Evolutionary conservation across 2,797 vertebrate genomes (phyloP).

Genomic region (Clarias fuscus): DNA sequence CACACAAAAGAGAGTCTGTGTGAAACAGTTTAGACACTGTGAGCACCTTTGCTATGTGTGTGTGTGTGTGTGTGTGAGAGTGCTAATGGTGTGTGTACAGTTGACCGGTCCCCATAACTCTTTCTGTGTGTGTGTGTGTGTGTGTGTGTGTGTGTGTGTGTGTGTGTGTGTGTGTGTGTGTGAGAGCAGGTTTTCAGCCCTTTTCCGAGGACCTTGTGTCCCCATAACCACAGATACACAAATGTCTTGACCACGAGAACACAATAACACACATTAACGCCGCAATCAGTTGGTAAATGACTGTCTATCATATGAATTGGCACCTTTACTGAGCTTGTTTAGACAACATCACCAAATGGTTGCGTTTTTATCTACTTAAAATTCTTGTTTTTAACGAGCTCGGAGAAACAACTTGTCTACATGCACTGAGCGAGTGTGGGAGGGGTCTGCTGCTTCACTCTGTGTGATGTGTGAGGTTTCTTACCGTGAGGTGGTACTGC

Average conservation of each 20-base stretch:
- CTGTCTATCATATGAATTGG: too few relatives aligned
- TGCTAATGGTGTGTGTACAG: not conserved
- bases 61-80: not conserved
- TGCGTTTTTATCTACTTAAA: too few relatives aligned
- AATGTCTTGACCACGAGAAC: too few relatives aligned
- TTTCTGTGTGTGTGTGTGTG: too few relatives aligned
- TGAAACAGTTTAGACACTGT: not conserved
- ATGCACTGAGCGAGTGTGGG: not conserved
- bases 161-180: not conserved
- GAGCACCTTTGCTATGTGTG: not conserved
- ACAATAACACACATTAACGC: too few relatives aligned
- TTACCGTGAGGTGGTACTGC: slow-evolving; percentile 97
- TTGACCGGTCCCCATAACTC: not conserved
- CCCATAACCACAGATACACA: not conserved
- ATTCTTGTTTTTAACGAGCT: not conserved
- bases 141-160: not conserved
- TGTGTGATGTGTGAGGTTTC: slow-evolving; percentile 61
- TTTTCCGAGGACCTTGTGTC: not conserved
- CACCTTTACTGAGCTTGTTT: too few relatives aligned
- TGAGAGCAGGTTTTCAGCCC: not conserved
- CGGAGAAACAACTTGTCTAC: not conserved
- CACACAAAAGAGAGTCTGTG: not conserved
- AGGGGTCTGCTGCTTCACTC: not conserved
- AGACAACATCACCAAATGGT: too few relatives aligned
- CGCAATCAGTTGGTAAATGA: too few relatives aligned